Percentiles rank a stretch among this genome's conserved stretches.
These are phyloP conservation scores for Lithobates pipiens DNA, from an alignment of 2,797 vertebrate species.

Conservation along the genomic window DNA sequence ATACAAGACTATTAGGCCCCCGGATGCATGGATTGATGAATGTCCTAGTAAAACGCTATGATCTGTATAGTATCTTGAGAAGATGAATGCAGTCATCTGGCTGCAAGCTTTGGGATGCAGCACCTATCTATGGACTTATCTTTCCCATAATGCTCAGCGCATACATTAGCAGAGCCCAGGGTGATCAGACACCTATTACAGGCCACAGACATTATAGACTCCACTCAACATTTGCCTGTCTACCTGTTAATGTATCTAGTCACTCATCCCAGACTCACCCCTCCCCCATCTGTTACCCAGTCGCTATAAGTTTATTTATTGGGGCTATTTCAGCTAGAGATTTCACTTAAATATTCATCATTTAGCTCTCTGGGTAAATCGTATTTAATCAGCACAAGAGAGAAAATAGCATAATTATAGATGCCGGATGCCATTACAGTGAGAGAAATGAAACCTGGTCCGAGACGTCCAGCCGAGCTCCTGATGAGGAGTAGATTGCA, in stretches of 20 bases:
- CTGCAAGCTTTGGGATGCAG: background rate
- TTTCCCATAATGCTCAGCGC: slow-evolving; percentile 1
- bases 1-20: too few species aligned
- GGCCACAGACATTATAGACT: slow-evolving; percentile 27
- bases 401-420: slow-evolving; percentile 94
- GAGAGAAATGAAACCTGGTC: slow-evolving; percentile 87
- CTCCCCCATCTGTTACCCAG: slow-evolving; percentile 51
- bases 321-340: slow-evolving; percentile 70
- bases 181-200: slow-evolving; percentile 34
- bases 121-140: background rate
- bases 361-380: slow-evolving; percentile 76
- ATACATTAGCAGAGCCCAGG: slow-evolving; percentile 24
- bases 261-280: slow-evolving; percentile 63
- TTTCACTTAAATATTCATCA: slow-evolving; percentile 76
- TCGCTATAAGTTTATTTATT: slow-evolving; percentile 75
- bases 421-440: slow-evolving; percentile 90
- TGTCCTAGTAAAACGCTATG: background rate
- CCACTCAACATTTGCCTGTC: slow-evolving; percentile 26
- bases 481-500: slow-evolving; percentile 68
- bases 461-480: slow-evolving; percentile 70
- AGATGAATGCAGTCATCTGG: background rate
- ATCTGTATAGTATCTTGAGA: background rate
- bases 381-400: slow-evolving; percentile 88
- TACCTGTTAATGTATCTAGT: slow-evolving; percentile 64
- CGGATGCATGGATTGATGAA: background rate